Base-by-base conservation (phyloP, 2,797 vertebrate species). In the Rhabdomys pumilio region DNA sequence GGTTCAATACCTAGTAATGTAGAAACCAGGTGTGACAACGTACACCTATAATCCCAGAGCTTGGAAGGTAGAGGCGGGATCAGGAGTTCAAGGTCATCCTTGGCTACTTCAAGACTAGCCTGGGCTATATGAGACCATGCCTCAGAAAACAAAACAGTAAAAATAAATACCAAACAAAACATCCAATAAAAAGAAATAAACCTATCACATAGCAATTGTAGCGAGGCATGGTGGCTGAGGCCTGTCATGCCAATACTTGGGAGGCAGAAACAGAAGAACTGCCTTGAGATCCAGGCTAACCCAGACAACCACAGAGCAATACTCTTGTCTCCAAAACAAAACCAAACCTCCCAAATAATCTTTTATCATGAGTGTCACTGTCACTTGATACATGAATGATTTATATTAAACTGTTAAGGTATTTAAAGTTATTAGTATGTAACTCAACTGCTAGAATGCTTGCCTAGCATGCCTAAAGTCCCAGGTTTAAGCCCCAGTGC, bases 391-490 rank as follows among this genome's bases (percentile, higher is more conserved):
- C 55, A 34, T 22, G 19, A 67, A 38, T 93, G 1, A 65, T 92
- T 87, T 95, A 61, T 93, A n/a, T 73, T 85, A 86, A 94, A 69
- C 47, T 63, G 1, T 59, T 96, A 90, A 73, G 31, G 29, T 57
- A 31, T 88, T 90, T 69, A 69, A 69, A 69, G 34, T 69, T n/a
- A 69, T 69, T n/a, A 69, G 15, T n/a, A 69, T n/a, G 8, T 93
- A 53, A 38, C 94, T 89, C 38, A 93, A 15, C 14, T 24, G 44
- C 12, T 50, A 50, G 31, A n/a, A 50, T 50, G 63, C 19, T 85
- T 50, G 63, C 44, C 31, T 67, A 22, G 63, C 41, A 63, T 14
- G 44, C 31, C 22, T 34, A 34, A 44, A 44, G 44, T 44, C 44
- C 44, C 44, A 44, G 44, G 44, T 44, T 44, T 44, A 44, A 44